Base-by-base conservation (phyloP, 2,113 vertebrate genomes). In the Galemys pyrenaicus region DNA sequence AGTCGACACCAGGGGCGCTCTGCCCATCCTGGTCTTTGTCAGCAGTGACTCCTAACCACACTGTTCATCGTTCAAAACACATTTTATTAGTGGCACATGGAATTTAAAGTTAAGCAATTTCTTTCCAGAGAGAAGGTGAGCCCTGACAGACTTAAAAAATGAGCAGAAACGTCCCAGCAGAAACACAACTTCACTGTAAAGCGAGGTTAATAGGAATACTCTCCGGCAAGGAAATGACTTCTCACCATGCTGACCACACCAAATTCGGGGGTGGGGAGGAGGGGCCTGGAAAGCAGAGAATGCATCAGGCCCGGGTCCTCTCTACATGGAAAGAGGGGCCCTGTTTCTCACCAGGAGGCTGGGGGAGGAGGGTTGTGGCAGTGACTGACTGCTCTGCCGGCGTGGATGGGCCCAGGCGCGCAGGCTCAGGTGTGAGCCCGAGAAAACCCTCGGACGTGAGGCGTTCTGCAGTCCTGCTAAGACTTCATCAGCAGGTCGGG, bases 31-130 rank as follows among this genome's bases (percentile, higher is more conserved):
- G 73, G 68, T 37, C 86, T 77, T 78, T 15, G 54, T 64, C 87
- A 80, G 54, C 44, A 90, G 94, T 39, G 93, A 96, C 92, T 74
- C 89, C 87, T 91, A 65, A 87, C 80, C 94, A 95, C 91, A 37
- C 54, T 22, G 58, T 74, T 46, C 67, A 74, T 91, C 91, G 92
- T 95, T 94, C 84, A 94, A 93, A 97, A 96, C 35, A 86, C 26
- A 92, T 49, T 96, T 97, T 95, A 96, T 95, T 96, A 92, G 96
- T 37, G 44, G 90, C 87, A 87, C n/a, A 65, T 28, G 87, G 88
- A 65, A 73, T 68, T 70, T 51, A 54, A 89, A 71, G 74, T 24
- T 56, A 78, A 56, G 85, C 77, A 74, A 17, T 79, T 91, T 74
- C 89, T 96, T 95, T 86, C 75, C 58, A 92, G 65, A 92, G 80